A percentile compares a stretch with the other conserved stretches of the same genome.
Evolutionary conservation across 2,113 vertebrate species (phyloP).

Genomic region (Notothenia coriiceps): DNA sequence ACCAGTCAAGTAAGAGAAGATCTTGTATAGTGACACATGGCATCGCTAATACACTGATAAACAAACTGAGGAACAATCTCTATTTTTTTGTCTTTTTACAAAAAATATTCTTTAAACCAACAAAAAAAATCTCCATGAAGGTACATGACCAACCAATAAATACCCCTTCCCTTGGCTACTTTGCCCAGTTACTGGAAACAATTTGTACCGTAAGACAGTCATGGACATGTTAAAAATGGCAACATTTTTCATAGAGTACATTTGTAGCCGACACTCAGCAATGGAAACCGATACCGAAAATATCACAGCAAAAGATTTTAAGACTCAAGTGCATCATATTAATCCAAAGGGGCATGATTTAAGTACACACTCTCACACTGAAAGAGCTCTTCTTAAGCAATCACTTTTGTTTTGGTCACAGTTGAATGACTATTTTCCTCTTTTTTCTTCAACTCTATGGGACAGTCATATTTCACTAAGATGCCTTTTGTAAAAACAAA

Average conservation of each 20-base stretch:
- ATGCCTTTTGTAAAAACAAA: conserved; percentile 53
- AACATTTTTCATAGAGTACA: conserved; percentile 56
- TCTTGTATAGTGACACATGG: conserved; percentile 70
- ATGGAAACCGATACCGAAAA: conserved; percentile 62
- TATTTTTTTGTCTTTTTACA: conserved; percentile 67
- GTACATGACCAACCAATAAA: conserved; percentile 78
- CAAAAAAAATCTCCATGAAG: conserved; percentile 68
- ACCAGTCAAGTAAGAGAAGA: conserved; percentile 75
- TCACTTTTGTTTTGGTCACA: conserved; percentile 79
- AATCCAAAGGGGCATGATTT: conserved; percentile 60
- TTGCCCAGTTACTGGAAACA: conserved; percentile 69
- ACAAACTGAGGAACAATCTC: conserved; percentile 65
- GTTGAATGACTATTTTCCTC: conserved; percentile 68
- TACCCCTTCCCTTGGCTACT: conserved; percentile 76
- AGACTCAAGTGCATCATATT: conserved; percentile 81
- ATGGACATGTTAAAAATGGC: conserved; percentile 53
- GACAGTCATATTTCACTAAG: conserved; percentile 46
- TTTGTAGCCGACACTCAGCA: conserved; percentile 56
- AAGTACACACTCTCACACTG: conserved; percentile 60
- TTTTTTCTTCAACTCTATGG: conserved; percentile 52
- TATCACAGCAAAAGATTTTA: conserved; percentile 78
- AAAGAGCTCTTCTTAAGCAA: conserved; percentile 55
- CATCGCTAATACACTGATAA: conserved; percentile 67
- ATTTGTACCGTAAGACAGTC: conserved; percentile 78
- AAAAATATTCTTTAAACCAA: conserved; percentile 66